Evolutionary conservation across 2,113 vertebrate species (phyloP).

Genomic region (Genyomyrus donnyi): DNA sequence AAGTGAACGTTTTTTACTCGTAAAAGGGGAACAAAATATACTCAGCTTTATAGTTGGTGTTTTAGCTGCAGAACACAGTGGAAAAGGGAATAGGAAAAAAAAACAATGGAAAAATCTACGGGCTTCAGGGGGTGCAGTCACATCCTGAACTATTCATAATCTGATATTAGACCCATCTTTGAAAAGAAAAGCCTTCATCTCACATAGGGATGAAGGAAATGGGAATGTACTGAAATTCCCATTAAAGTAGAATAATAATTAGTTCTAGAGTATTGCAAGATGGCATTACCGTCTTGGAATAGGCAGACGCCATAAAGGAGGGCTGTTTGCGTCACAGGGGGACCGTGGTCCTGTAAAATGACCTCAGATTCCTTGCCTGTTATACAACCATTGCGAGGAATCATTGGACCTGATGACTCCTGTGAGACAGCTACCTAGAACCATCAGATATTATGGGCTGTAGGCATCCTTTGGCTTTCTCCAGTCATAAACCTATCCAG

Average conservation of each 20-base stretch:
- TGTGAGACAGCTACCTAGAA: background rate
- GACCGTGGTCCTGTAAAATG: background rate
- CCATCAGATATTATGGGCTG: background rate
- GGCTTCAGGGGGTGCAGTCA: background rate
- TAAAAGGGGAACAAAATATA: background rate
- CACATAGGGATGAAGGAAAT: background rate
- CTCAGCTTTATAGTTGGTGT: background rate
- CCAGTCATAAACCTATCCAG: background rate
- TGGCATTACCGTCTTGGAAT: background rate
- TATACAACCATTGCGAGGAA: background rate
- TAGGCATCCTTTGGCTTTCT: background rate
- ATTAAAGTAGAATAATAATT: background rate
- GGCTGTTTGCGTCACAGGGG: background rate
- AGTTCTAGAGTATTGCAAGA: background rate
- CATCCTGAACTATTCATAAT: background rate
- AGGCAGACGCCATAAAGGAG: background rate
- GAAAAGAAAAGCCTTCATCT: background rate
- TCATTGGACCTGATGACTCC: background rate
- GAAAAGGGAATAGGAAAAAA: background rate
- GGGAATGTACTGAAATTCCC: background rate
- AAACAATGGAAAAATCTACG: background rate
- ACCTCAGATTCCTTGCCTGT: background rate
- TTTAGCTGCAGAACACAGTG: background rate
- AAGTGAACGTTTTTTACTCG: background rate
- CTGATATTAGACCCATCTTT: background rate